Evolutionary conservation across 2,113 vertebrate species (phyloP).

Genomic region (Tupaia tana): DNA sequence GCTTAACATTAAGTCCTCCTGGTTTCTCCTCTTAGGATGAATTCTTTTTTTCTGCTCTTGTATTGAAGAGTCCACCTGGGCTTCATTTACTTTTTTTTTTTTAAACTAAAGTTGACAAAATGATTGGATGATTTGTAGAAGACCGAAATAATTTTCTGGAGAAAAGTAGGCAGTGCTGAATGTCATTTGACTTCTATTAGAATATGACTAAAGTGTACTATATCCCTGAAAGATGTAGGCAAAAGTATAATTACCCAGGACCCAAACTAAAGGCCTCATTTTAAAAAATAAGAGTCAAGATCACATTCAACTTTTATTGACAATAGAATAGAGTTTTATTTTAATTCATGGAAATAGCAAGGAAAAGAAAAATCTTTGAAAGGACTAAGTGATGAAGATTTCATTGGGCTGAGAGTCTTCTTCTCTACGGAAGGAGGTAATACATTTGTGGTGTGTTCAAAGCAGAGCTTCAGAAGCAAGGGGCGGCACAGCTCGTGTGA

Average conservation of each 20-base stretch:
- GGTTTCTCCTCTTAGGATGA: no score
- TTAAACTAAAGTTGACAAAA: not conserved
- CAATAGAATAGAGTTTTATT: conserved; percentile 34
- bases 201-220: not conserved
- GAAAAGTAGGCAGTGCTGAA: not conserved
- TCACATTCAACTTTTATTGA: not conserved
- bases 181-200: not conserved
- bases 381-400: not conserved
- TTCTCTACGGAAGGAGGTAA: no score
- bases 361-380: not conserved
- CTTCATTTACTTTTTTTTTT: not conserved
- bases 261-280: not conserved
- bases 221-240: not conserved
- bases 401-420: not conserved
- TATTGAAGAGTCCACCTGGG: not conserved
- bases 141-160: not conserved
- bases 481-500: conserved; percentile 43
- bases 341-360: not conserved
- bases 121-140: not conserved
- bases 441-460: not conserved
- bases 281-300: not conserved
- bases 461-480: conserved; percentile 33
- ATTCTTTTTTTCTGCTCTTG: not conserved
- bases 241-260: not conserved
- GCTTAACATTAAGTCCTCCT: no score